Base-by-base conservation (phyloP, 2,113 vertebrate species). In the Tenrec ecaudatus region DNA sequence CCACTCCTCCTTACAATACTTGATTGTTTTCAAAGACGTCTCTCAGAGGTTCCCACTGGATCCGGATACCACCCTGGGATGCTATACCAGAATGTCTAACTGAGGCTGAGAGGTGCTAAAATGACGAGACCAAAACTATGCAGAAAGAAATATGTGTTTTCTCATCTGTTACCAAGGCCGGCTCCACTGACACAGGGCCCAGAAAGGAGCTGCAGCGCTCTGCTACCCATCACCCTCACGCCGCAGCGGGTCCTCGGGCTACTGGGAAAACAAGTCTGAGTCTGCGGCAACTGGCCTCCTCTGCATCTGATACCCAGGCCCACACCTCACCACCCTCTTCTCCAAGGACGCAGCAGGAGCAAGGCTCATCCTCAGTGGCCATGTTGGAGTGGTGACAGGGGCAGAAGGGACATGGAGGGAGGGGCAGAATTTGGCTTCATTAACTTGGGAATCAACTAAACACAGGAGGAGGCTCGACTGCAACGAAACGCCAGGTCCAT, bases 401-500 rank as follows among this genome's bases (percentile, higher is more conserved):
- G 77, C 71, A 82, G 10, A 95, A 88, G 88, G 53, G 23, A 84
- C 2, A 87, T 11, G 29, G 6, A 1, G 3, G 25, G 53, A 19
- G 14, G 38, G 1, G 90, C 6, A 89, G 87, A 90, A 91, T 81
- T 58, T 79, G 77, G 87, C 89, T 94, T 85, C 76, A 88, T 90
- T 89, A 84, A 92, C 93, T 90, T 82, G 43, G 38, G 76, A 93
- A 93, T 19, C 0, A 8, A 94, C 29, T 90, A 88, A 92, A 93
- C 6, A 82, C 17, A 76, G 69, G 69, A 80, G 69, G 38, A 58
- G 83, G 53, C 31, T 19, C 0, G 90, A 62, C 40, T 47, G 84
- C 82, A 95, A 89, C 40, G 92, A 88, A 82, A 82, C 40, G 81
- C 15, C 36, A 83, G 92, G 89, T 95, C 94, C 29, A 92, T 88